Base-by-base conservation (phyloP, 2,888 invertebrate genomes). In the Drosophila antonietae region DNA sequence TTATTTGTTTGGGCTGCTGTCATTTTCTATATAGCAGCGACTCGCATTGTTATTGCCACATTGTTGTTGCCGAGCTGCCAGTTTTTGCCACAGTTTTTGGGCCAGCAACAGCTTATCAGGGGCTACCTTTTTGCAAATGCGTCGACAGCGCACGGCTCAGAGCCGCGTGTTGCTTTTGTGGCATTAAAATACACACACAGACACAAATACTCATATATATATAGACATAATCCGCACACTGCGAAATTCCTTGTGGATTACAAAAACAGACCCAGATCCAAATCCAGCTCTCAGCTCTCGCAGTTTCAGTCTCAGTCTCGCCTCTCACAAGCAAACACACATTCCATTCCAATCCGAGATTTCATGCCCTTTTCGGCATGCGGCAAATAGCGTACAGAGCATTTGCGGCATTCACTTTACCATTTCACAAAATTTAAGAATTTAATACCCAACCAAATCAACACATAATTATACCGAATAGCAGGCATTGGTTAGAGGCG, bases 1-100 rank as follows among this genome's bases (percentile, higher is more conserved):
- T 90, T 90, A 89, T 90, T 87, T 89, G 81, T 85, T 89, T 85
- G 85, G 89, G 80, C 68, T 84, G 66, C 88, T 88, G 83, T 85
- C 89, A 88, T 84, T 85, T 84, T 89, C 83, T 84, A 81, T 79
- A 81, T 51, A 74, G 69, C 62, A 49, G 65, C 37, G 44, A 46
- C 41, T 73, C 31, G 43, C 79, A 80, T 74, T 80, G 85, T 84
- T 80, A 74, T 76, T 75, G 76, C 81, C 77, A 72, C 67, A 67
- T 75, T 76, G 63, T 73, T 83, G 68, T 52, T 73, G 43, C 57
- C 64, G 55, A 68, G 55, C 47, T 64, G 31, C 14, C 18, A 37
- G 46, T 56, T 69, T 59, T 57, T 68, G 68, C 58, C 55, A 55
- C 67, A 57, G 68, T 76, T 62, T 80, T 62, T 52, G 56, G 56